Base-by-base conservation (phyloP, 2,113 vertebrate genomes). In the Upupa epops region DNA sequence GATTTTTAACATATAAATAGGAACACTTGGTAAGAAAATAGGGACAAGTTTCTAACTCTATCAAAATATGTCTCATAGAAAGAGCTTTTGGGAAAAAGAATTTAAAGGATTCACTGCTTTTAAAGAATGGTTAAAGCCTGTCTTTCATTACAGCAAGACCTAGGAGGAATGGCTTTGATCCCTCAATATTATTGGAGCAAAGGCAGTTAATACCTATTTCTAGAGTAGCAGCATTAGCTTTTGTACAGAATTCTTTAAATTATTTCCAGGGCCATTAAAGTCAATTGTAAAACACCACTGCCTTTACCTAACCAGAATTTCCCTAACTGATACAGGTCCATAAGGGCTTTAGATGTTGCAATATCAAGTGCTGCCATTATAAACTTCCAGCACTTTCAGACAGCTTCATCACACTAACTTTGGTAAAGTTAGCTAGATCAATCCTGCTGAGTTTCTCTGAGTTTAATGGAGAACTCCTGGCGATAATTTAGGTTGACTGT, bases 1-100 rank as follows among this genome's bases (percentile, higher is more conserved):
- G 66, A 69, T 93, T 94, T 96, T 94, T 89, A 93, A 92, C 77
- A 72, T 94, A 95, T 93, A 94, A 95, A 96, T 95, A 95, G 94
- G 83, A 94, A 79, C 83, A 82, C 95, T 95, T 92, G 90, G 90
- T 84, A 81, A 76, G 86, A 96, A 96, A 95, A 95, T 83, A 94
- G 88, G 77, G 86, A 92, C 83, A 88, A 42, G 66, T 91, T 95
- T 95, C 80, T 91, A 94, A 89, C 83, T 95, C 80, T 82, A 84
- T 93, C 77, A 2, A 93, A 94, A 94, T 92, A 94, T 63, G 92
- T 94, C 78, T 90, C 70, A 90, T 90, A 90, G 83, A 86, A 86
- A 94, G 77, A 92, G 77, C 83, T 94, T 96, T 95, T 76, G 80
- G 82, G 80, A 65, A 91, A 91, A 94, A 96, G 86, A 83, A 92